Evolutionary conservation across 2,797 vertebrate species (phyloP).

Genomic region (Eulemur rubriventer): DNA sequence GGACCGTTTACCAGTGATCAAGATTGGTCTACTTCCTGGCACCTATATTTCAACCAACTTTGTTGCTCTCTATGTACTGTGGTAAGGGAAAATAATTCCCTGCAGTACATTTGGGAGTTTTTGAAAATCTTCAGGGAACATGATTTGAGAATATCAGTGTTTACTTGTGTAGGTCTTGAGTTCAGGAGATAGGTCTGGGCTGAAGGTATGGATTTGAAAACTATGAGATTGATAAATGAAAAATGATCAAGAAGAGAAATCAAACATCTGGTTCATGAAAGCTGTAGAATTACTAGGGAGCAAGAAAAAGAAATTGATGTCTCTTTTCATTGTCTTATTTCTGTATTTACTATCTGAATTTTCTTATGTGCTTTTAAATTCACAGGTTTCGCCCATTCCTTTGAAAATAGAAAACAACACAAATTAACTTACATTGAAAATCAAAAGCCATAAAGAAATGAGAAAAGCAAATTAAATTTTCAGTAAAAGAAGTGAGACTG

Average conservation of each 20-base stretch:
- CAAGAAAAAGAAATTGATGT: background rate
- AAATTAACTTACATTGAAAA: background rate
- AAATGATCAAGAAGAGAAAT: background rate
- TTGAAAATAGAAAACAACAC: background rate
- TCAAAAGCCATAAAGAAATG: background rate
- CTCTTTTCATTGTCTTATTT: background rate
- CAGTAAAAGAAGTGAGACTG: background rate
- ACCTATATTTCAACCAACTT: background rate
- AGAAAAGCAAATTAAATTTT: background rate
- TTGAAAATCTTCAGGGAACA: background rate
- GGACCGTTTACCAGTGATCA: background rate
- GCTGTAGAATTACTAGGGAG: background rate
- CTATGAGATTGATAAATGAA: background rate
- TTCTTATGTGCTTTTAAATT: background rate
- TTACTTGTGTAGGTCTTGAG: background rate
- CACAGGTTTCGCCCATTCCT: background rate
- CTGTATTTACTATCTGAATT: background rate
- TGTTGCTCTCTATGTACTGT: background rate
- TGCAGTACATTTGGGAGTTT: background rate
- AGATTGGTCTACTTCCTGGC: background rate
- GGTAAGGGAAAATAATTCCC: background rate
- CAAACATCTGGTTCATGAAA: background rate
- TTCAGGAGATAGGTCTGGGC: background rate
- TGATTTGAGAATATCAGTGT: background rate
- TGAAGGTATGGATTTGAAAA: background rate